Evolutionary conservation across 1,140 invertebrate species (phyloP), one percentile per base, ranked within the genome.

Genomic region (Halotydeus destructor): DNA sequence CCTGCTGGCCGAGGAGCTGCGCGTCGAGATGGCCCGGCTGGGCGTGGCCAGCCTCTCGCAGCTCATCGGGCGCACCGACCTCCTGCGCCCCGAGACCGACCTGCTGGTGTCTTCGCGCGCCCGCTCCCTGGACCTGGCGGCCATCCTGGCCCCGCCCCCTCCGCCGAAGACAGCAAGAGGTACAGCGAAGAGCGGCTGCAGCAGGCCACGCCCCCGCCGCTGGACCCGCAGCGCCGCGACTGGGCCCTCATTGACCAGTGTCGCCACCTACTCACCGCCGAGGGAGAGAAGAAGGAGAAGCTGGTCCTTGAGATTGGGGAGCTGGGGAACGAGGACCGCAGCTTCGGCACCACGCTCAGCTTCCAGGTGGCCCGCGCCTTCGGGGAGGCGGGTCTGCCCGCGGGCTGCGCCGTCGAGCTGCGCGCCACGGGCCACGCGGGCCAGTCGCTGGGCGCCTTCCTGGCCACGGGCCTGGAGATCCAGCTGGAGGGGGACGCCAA

Each of bases 381-480:
- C 58, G 76, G 80, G 11, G 88, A 96, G 50, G 63, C 67, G 24
- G 91, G 93, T 31, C 62, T 98, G 19, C 81, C 86, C 6, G 69
- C 64, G 28, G 72, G 74, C 47, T 76, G 72, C 47, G 36, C 45
- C 9, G 84, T 98, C 44, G 74, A 82, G 49, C 80, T 99, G 28
- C 71, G 70, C 36, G 60, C 97, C 25, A 77, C 64, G 46, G 93
- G 93, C 6, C 89, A 85, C n/a, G 93, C 89, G 22, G 93, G 93
- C 24, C 93, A 99, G 64, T 96, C 86, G 57, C 97, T 99, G 64
- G 88, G 93, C 60, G 89, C 91, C n/a, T 99, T 98, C 64, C 62
- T 98, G 46, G 74, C 79, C 0, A 78, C 75, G 45, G 93, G 93
- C 24, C 70, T 97, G 44, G 74, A 74, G 48, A 76, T 94, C 1